These are phyloP conservation scores for Mesocricetus auratus DNA, from an alignment of 2,113 vertebrate species.

Conservation along the genomic window DNA sequence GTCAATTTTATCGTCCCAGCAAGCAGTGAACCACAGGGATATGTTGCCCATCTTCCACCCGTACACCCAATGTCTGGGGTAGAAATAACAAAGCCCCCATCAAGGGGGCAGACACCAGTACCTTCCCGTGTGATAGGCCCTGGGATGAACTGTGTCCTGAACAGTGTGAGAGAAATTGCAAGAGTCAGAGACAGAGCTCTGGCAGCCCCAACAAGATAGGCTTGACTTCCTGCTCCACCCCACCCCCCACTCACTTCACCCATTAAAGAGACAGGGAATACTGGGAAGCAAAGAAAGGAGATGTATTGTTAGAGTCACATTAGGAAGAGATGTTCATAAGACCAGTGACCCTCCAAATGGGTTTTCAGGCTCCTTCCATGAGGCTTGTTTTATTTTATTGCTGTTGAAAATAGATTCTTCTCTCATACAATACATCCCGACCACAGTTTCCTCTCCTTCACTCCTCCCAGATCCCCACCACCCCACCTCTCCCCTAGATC, in stretches of 20 bases:
- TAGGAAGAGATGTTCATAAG: background rate
- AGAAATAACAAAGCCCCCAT: too few relatives aligned
- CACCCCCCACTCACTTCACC: background rate
- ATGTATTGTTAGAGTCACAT: background rate
- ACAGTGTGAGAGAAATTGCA: background rate
- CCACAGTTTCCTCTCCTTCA: background rate
- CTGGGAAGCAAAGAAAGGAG: background rate
- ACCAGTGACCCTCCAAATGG: background rate
- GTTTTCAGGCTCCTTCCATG: too few relatives aligned
- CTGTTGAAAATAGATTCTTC: background rate
- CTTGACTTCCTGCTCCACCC: too few relatives aligned
- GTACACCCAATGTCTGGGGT: background rate
- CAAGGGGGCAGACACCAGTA: background rate
- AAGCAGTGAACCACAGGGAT: background rate
- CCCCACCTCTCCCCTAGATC: background rate
- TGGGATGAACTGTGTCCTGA: background rate
- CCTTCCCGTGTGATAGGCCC: background rate
- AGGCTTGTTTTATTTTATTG: background rate
- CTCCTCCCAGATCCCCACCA: background rate
- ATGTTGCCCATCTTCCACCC: too few relatives aligned
- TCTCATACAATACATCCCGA: background rate
- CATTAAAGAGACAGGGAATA: background rate
- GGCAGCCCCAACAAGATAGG: background rate
- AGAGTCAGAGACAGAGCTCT: background rate
- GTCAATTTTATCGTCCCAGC: accelerated